phyloP scores from a whole-genome alignment of 2,888 invertebrate species.

The Tortrix viridana region DNA sequence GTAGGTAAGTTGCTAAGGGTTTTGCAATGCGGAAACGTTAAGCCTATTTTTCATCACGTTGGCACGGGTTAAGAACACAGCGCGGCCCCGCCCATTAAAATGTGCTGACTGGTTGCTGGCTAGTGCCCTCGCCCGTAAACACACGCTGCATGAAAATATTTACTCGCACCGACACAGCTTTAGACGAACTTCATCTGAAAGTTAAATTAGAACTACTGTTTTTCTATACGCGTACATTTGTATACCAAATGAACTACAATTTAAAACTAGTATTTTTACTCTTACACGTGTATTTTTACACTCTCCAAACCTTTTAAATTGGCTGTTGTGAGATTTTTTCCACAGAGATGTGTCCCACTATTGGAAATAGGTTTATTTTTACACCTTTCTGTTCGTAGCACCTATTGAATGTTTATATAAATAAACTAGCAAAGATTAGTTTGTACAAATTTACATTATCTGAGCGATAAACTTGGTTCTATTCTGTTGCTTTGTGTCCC shows the following conservation, averaged over 20 bases:
- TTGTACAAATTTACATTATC: no score
- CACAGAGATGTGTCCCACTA: no score
- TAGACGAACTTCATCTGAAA: conserved; percentile 43
- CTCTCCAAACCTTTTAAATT: no score
- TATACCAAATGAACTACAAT: not conserved
- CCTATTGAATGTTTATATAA: no score
- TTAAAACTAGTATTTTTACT: not conserved
- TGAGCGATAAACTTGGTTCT: no score
- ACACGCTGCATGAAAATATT: conserved; percentile 55
- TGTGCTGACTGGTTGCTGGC: conserved; percentile 53
- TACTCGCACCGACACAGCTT: conserved; percentile 56
- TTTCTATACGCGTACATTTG: not conserved
- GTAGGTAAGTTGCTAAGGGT: no score
- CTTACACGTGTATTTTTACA: no score
- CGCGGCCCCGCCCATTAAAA: conserved; percentile 52
- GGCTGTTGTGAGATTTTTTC: no score
- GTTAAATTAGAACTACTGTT: conserved; percentile 18
- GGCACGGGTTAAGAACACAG: conserved; percentile 26
- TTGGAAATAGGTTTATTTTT: no score
- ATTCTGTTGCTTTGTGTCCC: no score
- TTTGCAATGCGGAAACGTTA: not conserved
- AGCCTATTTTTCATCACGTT: conserved; percentile 18
- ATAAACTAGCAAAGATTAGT: no score
- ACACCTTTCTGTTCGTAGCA: no score
- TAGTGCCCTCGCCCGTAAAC: conserved; percentile 43